Evolutionary conservation across 2,797 vertebrate genomes (phyloP).

Genomic region (Phylloscopus collybita): DNA sequence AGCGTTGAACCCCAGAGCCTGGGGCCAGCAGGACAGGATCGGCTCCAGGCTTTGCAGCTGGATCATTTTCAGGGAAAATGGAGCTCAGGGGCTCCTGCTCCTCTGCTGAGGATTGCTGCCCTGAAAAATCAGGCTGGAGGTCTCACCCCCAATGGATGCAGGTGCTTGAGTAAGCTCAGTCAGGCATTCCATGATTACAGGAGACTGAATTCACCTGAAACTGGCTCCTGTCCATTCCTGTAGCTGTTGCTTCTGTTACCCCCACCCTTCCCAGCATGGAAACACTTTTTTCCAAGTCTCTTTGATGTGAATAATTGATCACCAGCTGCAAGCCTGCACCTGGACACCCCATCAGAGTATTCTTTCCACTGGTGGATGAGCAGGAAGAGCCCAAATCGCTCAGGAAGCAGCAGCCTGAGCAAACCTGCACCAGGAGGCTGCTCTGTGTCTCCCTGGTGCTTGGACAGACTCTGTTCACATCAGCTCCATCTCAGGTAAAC

Average conservation of each 20-base stretch:
- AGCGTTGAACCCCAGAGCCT: neutral
- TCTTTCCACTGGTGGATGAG: neutral
- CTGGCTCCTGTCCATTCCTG: neutral
- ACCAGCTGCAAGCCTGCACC: neutral
- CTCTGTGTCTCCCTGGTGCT: neutral
- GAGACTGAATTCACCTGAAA: neutral
- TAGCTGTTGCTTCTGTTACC: neutral
- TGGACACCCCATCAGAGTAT: neutral
- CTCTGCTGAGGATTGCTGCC: neutral
- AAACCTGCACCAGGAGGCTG: neutral
- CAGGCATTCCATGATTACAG: neutral
- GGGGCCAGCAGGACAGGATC: neutral
- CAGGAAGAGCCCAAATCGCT: neutral
- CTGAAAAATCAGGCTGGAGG: neutral
- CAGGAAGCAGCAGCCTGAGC: neutral
- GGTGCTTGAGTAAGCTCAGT: neutral
- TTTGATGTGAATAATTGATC: neutral
- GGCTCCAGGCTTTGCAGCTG: neutral
- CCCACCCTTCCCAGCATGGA: neutral
- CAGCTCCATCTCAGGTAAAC: neutral
- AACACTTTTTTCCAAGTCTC: neutral
- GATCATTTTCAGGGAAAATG: neutral
- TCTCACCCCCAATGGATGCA: neutral
- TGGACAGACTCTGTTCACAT: neutral
- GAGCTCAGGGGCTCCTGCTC: neutral